Evolutionary conservation across 2,113 vertebrate genomes (phyloP).

Genomic region (Catharus fuscescens): DNA sequence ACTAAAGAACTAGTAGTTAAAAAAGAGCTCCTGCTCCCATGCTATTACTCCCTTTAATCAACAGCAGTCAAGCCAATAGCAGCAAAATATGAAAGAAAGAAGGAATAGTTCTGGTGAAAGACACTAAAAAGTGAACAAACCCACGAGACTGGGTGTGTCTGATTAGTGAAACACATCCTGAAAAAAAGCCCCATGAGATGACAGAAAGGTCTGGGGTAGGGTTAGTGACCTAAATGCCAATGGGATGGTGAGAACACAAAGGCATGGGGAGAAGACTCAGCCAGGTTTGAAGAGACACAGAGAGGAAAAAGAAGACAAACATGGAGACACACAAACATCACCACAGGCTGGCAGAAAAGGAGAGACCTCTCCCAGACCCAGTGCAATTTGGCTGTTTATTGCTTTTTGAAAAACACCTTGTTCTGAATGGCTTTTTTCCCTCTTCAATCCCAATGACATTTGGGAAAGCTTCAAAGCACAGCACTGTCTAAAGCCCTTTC

Average conservation of each 20-base stretch:
- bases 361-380: neutral
- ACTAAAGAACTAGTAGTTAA: neutral
- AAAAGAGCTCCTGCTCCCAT: neutral
- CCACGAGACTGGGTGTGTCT: neutral
- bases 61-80: neutral
- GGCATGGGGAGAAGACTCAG: neutral
- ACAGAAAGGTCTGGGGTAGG: neutral
- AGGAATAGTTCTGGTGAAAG: neutral
- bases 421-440: neutral
- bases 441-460: neutral
- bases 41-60: neutral
- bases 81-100: neutral
- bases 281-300: neutral
- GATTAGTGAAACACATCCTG: neutral
- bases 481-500: neutral
- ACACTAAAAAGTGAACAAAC: neutral
- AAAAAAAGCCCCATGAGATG: neutral
- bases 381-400: neutral
- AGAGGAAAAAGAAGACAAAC: neutral
- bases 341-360: neutral
- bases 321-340: neutral
- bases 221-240: neutral
- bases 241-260: neutral
- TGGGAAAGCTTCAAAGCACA: slow-evolving; percentile 18
- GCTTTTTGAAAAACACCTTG: neutral